Base-by-base conservation (phyloP, 2,888 invertebrate genomes). In the Hypolimnas misippus region DNA sequence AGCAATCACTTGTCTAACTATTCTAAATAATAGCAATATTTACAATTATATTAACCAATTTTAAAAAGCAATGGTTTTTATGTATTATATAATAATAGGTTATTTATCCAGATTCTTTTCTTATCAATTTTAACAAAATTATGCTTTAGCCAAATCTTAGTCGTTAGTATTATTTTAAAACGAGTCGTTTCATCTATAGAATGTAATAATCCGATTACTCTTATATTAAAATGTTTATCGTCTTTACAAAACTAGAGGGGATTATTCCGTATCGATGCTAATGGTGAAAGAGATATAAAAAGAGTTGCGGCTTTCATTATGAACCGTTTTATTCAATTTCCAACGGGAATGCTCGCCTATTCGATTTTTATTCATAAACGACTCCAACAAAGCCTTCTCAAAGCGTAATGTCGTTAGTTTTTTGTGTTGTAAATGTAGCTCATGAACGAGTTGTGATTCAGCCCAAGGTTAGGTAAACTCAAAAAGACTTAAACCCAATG, bases 141-240 rank as follows among this genome's bases (percentile, higher is more conserved):
- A n/a, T n/a, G n/a, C n/a, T n/a, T n/a, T n/a, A n/a, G n/a, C n/a
- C n/a, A n/a, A n/a, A n/a, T n/a, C n/a, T n/a, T n/a, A n/a, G n/a
- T n/a, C n/a, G n/a, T n/a, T n/a, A n/a, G n/a, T n/a, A n/a, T n/a
- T n/a, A n/a, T n/a, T n/a, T n/a, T n/a, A n/a, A n/a, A n/a, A n/a
- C n/a, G n/a, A n/a, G n/a, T 8, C 14, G 25, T 14, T 29, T n/a
- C 8, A n/a, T 14, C 7, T 29, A 29, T 14, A 29, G 29, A 29
- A 14, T n/a, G 2, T 25, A 14, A 49, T 82, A 83, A 86, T 82
- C 83, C 76, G 81, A 82, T 84, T 86, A 82, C 69, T 64, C 63
- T 59, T 64, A 69, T 70, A 76, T 77, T 83, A 82, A 82, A 78
- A 76, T 74, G 71, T 73, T 76, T 75, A 78, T 78, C 76, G 71